Base-by-base conservation (phyloP, 64 coral and sea anemone genomes). In the Exaiptasia diaphana region DNA sequence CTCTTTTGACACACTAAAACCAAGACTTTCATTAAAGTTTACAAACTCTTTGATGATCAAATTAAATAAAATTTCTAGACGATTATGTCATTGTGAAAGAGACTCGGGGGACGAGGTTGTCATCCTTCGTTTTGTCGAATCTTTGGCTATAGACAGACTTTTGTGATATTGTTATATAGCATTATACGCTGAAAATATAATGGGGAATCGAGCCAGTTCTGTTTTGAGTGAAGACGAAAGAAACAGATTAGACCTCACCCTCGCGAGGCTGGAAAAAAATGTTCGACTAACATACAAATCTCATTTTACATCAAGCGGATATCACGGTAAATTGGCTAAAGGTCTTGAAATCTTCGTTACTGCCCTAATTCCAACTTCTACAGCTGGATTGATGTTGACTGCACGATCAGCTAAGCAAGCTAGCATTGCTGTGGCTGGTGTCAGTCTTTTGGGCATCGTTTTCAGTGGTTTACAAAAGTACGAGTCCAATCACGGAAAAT, bases 201-300 rank as follows among this genome's bases (percentile, higher is more conserved):
- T n/a, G n/a, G n/a, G n/a, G n/a, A n/a, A n/a, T n/a, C n/a, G n/a
- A n/a, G n/a, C n/a, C n/a, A n/a, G n/a, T n/a, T n/a, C n/a, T n/a
- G n/a, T n/a, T n/a, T 38, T 65, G 21, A 65, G 61, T 35, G 61
- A 65, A 3, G 61, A 65, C 8, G 61, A 65, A 36, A 65, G 61
- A 38, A 65, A 65, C 1, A 28, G 61, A 13, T 17, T 79, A 41
- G 39, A 79, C 38, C 36, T 61, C n/a, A 79, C 33, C 24, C 56
- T 79, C 5, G 8, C 4, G 44, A 35, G 56, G 5, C 59, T 79
- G 76, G 56, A 79, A 79, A 44, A 43, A 8, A 79, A 79, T 43
- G 76, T 79, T 22, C 43, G 76, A 32, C 59, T 79, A 25, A 42
- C 76, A 32, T 79, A 64, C 76, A 79, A 64, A 79, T 42, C 53